Evolutionary conservation across 1,140 invertebrate genomes (phyloP).

Genomic region (Drosophila malerkotliana): DNA sequence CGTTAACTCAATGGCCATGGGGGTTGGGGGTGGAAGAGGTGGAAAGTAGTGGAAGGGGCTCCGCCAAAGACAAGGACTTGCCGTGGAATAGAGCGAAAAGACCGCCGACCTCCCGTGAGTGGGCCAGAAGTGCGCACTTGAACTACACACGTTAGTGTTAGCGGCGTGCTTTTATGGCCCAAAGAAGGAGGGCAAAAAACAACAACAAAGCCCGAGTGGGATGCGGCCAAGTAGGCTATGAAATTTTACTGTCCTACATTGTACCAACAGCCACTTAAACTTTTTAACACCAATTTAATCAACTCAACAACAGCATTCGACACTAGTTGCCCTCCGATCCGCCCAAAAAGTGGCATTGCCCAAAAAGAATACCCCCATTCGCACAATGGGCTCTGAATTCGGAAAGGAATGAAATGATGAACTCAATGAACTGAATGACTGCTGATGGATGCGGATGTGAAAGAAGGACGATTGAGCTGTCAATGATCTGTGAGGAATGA

Average conservation of each 20-base stretch:
- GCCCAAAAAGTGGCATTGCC: not conserved
- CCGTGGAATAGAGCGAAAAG: conserved; percentile 9
- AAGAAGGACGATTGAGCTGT: conserved; percentile 47
- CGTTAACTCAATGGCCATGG: conserved; percentile 42
- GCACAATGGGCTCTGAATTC: conserved; percentile 17
- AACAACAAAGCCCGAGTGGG: not conserved
- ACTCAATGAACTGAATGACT: conserved; percentile 42
- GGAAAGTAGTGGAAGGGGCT: not conserved
- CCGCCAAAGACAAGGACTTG: conserved; percentile 29
- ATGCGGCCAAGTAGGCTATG: conserved; percentile 67
- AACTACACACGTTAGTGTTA: conserved; percentile 74
- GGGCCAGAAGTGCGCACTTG: conserved; percentile 73
- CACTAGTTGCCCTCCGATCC: conserved; percentile 32
- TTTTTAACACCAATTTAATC: conserved; percentile 81
- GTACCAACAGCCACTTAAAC: conserved; percentile 75
- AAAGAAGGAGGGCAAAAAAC: conserved; percentile 16
- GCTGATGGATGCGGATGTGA: conserved; percentile 2
- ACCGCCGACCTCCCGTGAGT: conserved; percentile 30
- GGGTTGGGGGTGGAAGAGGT: not conserved
- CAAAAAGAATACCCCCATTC: conserved; percentile 1
- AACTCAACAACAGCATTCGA: conserved; percentile 54
- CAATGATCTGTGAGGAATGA: conserved; percentile 45
- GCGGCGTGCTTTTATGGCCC: conserved; percentile 62
- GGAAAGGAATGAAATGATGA: conserved; percentile 7
- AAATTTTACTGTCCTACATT: conserved; percentile 76